Evolutionary conservation across 2,113 vertebrate genomes (phyloP).

Genomic region (Oceanodroma tethys): DNA sequence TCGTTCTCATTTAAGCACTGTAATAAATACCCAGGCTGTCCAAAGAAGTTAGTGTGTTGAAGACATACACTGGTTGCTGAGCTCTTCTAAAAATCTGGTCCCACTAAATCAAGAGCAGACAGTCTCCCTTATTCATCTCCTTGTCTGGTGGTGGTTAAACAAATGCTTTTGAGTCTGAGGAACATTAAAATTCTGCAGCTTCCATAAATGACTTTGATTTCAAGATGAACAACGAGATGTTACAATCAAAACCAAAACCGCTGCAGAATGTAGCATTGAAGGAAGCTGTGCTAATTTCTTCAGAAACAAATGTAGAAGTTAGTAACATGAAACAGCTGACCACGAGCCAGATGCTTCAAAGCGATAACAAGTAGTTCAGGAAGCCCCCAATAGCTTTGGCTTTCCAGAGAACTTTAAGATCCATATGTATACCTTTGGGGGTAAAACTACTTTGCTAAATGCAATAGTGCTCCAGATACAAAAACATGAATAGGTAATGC

Average conservation of each 20-base stretch:
- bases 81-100: constrained; percentile 48
- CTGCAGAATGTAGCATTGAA: constrained; percentile 21
- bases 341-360: constrained; percentile 50
- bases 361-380: constrained; percentile 17
- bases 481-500: neutral
- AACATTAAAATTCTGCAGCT: constrained; percentile 60
- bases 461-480: neutral
- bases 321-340: constrained; percentile 55
- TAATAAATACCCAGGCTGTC: neutral
- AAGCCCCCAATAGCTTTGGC: constrained; percentile 34
- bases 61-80: neutral
- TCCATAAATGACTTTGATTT: constrained; percentile 64
- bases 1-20: neutral
- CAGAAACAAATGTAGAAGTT: constrained; percentile 58
- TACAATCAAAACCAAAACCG: constrained; percentile 53
- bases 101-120: constrained; percentile 47
- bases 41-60: neutral
- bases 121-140: constrained; percentile 33
- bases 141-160: constrained; percentile 63
- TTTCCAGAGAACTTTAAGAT: constrained; percentile 27
- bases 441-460: neutral
- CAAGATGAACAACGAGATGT: constrained; percentile 41
- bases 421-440: constrained; percentile 24
- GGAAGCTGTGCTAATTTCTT: constrained; percentile 52
- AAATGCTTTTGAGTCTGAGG: constrained; percentile 60